These are phyloP conservation scores for Chymomyza caudatula DNA, from an alignment of 2,888 invertebrate genomes.

Conservation along the genomic window DNA sequence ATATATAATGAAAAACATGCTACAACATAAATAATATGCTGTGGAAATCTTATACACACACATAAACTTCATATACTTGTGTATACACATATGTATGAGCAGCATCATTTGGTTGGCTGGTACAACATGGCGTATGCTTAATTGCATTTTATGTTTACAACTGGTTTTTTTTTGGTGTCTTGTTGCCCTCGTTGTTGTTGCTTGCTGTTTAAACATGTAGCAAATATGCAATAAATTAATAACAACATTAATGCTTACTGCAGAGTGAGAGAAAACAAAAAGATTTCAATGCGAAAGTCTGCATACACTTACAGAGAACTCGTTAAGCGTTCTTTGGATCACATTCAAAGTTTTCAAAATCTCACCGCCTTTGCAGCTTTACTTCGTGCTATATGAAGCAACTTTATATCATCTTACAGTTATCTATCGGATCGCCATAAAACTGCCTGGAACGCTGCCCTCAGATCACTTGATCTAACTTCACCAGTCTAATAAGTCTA, in stretches of 20 bases:
- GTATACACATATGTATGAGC: background rate
- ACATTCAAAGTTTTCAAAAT: no score
- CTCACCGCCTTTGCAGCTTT: no score
- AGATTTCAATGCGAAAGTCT: no score
- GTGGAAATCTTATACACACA: background rate
- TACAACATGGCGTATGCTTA: conserved; percentile 56
- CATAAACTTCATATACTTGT: background rate
- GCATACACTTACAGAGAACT: no score
- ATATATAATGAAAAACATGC: conserved; percentile 36
- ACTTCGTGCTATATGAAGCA: no score
- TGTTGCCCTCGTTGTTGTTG: conserved; percentile 10
- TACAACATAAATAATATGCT: background rate
- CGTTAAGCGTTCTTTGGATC: no score
- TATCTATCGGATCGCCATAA: no score
- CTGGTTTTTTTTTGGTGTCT: conserved; percentile 14
- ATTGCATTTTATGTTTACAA: conserved; percentile 60
- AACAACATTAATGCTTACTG: conserved; percentile 5
- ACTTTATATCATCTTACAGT: no score
- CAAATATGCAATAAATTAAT: conserved; percentile 35
- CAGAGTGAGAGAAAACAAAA: background rate
- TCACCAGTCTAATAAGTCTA: no score
- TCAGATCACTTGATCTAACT: no score
- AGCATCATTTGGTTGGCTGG: conserved; percentile 5
- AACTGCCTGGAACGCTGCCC: no score
- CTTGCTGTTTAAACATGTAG: conserved; percentile 11